Percentiles rank a stretch among this genome's conserved stretches.
Conservation (phyloP, 2,113 vertebrate species). For the Girardinichthys multiradiatus region DNA sequence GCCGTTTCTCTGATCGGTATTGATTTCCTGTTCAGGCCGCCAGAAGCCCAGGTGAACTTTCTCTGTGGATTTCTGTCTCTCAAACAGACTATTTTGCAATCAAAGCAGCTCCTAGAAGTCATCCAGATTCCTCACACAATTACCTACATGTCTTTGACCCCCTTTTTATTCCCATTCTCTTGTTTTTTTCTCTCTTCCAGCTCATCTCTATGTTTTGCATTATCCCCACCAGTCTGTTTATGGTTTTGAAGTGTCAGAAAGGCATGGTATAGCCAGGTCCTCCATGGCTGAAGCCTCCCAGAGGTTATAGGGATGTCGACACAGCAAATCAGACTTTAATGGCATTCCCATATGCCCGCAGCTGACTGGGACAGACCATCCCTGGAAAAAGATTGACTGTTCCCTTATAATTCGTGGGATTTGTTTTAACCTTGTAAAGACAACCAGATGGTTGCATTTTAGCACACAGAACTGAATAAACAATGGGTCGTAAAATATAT, state of each 20-base stretch:
- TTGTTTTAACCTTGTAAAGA: constrained; percentile 15
- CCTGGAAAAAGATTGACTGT: not conserved
- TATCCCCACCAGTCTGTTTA: constrained; percentile 61
- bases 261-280: constrained; percentile 67
- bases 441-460: not conserved
- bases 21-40: constrained; percentile 61
- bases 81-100: constrained; percentile 60
- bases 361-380: constrained; percentile 30
- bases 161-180: not conserved
- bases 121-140: not conserved
- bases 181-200: not conserved
- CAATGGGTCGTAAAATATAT: constrained; percentile 1
- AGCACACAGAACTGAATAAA: not conserved
- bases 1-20: constrained; percentile 62
- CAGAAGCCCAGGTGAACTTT: constrained; percentile 45
- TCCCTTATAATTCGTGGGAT: constrained; percentile 13
- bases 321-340: constrained; percentile 85
- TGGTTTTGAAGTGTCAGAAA: constrained; percentile 65
- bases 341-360: constrained; percentile 84
- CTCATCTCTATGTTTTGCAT: constrained; percentile 71
- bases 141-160: not conserved
- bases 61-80: constrained; percentile 53
- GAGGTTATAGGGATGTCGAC: constrained; percentile 87
- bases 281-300: constrained; percentile 81
- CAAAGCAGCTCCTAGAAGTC: not conserved